phyloP scores from a whole-genome alignment of 2,888 invertebrate genomes.

The Synanthedon andrenaeformis region DNA sequence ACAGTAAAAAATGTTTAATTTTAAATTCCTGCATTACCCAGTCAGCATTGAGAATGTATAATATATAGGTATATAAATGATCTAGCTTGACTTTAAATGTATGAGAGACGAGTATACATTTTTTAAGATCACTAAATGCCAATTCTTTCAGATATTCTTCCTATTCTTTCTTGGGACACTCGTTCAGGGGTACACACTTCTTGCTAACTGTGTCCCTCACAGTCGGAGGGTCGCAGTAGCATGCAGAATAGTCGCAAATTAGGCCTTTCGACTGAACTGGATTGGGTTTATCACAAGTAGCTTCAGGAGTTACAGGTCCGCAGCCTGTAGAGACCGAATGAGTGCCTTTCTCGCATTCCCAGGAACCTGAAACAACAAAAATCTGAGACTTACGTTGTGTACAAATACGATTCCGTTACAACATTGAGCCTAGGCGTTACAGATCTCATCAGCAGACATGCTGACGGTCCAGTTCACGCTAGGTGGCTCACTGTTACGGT shows the following conservation, averaged over 20 bases:
- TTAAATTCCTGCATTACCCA: too few relatives aligned
- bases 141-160: too few relatives aligned
- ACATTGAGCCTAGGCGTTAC: not conserved
- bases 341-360: constrained; percentile 25
- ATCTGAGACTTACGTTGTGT: not conserved
- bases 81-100: too few relatives aligned
- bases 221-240: constrained; percentile 35
- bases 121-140: too few relatives aligned
- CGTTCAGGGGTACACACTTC: constrained; percentile 26
- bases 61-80: too few relatives aligned
- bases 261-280: constrained; percentile 7
- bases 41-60: too few relatives aligned
- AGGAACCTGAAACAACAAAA: constrained; percentile 7
- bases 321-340: constrained; percentile 28
- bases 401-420: constrained; percentile 1
- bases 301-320: constrained; percentile 20
- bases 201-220: constrained; percentile 25
- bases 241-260: constrained; percentile 30
- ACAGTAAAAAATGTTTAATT: too few relatives aligned
- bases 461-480: not conserved
- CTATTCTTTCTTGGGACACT: constrained; percentile 25
- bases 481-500: too few relatives aligned
- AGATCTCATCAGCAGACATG: not conserved
- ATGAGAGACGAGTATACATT: too few relatives aligned
- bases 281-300: constrained; percentile 26